Percentiles rank a stretch among this genome's conserved stretches.
These are phyloP conservation scores for Myotis yumanensis DNA, from an alignment of 2,113 vertebrate genomes.

Conservation along the genomic window DNA sequence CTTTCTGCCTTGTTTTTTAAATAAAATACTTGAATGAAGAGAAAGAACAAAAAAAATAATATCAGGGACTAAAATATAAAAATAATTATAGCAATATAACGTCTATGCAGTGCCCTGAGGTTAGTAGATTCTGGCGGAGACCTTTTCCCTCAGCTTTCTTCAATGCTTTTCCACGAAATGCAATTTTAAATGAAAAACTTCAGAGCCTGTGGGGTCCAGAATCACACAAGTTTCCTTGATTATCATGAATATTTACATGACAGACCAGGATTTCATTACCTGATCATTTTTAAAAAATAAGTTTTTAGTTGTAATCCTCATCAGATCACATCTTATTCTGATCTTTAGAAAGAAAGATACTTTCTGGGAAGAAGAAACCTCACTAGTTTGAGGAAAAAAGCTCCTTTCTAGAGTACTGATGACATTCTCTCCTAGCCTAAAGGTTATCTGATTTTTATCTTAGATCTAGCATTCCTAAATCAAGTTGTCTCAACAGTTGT, in stretches of 20 bases:
- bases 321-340: background rate
- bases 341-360: background rate
- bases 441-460: background rate
- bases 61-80: conserved; percentile 1
- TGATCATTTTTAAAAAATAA: background rate
- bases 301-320: background rate
- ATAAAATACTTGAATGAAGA: conserved; percentile 17
- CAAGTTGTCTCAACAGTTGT: background rate
- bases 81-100: background rate
- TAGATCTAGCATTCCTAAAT: background rate
- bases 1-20: background rate
- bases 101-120: background rate
- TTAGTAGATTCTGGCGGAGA: background rate
- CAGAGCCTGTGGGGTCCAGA: background rate
- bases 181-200: background rate
- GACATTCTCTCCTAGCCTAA: background rate
- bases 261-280: background rate
- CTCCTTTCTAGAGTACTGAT: background rate
- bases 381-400: background rate
- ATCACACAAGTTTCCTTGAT: background rate
- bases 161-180: background rate
- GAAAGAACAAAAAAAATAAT: background rate
- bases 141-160: background rate
- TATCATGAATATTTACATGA: background rate
- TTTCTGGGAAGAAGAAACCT: background rate